These are phyloP conservation scores for Drosophila silvestris DNA, from an alignment of 2,888 invertebrate genomes.

Conservation along the genomic window DNA sequence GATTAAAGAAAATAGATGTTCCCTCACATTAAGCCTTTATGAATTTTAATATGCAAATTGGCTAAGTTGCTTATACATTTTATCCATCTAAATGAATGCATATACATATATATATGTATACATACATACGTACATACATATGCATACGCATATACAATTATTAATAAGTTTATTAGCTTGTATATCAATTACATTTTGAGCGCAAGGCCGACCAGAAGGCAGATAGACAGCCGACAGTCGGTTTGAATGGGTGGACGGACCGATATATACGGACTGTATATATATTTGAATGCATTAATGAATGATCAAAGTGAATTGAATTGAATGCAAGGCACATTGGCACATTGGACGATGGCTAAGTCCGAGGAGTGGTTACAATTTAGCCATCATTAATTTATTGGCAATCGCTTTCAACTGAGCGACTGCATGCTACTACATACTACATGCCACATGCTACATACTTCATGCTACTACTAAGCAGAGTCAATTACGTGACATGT, in stretches of 20 bases:
- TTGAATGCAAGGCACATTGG: conserved; percentile 27
- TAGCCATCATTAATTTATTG: conserved; percentile 47
- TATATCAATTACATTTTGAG: conserved; percentile 75
- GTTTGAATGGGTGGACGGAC: conserved; percentile 13
- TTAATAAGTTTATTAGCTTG: conserved; percentile 14
- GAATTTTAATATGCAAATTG: conserved; percentile 16
- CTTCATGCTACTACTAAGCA: conserved; percentile 19
- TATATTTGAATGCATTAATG: conserved; percentile 54
- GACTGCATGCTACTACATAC: background rate
- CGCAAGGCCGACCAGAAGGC: conserved; percentile 66
- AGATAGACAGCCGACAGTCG: conserved; percentile 22
- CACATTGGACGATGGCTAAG: conserved; percentile 2
- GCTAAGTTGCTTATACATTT: background rate
- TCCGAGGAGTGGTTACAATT: background rate
- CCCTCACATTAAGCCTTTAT: background rate
- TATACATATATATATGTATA: background rate
- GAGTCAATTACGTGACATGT: conserved; percentile 75
- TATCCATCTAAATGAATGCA: background rate
- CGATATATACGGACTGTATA: too few relatives aligned
- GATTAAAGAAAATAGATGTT: background rate
- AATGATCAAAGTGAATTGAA: conserved; percentile 51
- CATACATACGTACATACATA: background rate
- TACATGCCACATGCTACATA: background rate
- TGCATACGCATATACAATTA: conserved; percentile 2
- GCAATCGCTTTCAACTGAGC: conserved; percentile 23